These are phyloP conservation scores for Criorhina ranunculi DNA, from an alignment of 2,888 invertebrate species.

Conservation along the genomic window DNA sequence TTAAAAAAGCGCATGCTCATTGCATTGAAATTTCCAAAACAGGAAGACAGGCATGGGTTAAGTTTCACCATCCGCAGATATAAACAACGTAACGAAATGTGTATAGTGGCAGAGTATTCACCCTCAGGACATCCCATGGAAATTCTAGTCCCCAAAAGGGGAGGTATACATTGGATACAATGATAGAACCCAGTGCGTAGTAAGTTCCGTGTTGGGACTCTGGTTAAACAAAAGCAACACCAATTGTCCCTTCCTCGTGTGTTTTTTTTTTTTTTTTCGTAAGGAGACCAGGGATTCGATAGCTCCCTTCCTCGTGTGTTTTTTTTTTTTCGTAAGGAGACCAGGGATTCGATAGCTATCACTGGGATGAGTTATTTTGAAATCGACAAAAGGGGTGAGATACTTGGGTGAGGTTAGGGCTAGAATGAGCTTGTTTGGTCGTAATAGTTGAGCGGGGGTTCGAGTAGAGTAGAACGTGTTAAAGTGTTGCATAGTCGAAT, in stretches of 20 bases:
- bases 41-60: not conserved
- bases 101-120: slow-evolving; percentile 5
- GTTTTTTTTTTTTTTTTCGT: not conserved
- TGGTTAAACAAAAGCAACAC: slow-evolving; percentile 11
- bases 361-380: slow-evolving; percentile 27
- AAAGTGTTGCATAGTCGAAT: slow-evolving; percentile 53
- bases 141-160: slow-evolving; percentile 9
- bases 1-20: slow-evolving; percentile 65
- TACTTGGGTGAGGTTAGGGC: slow-evolving; percentile 36
- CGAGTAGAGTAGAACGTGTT: slow-evolving; percentile 32
- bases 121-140: slow-evolving; percentile 32
- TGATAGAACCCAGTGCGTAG: slow-evolving; percentile 25
- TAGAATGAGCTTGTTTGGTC: slow-evolving; percentile 28
- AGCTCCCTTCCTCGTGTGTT: not conserved
- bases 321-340: not conserved
- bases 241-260: slow-evolving; percentile 1
- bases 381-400: not conserved
- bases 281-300: not conserved
- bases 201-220: slow-evolving; percentile 8
- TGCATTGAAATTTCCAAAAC: slow-evolving; percentile 34
- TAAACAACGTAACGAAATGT: slow-evolving; percentile 37
- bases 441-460: slow-evolving; percentile 18
- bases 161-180: slow-evolving; percentile 14
- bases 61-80: slow-evolving; percentile 30
- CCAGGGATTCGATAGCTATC: not conserved